Conservation (phyloP, 2,113 vertebrate species). For the Calcarius ornatus region DNA sequence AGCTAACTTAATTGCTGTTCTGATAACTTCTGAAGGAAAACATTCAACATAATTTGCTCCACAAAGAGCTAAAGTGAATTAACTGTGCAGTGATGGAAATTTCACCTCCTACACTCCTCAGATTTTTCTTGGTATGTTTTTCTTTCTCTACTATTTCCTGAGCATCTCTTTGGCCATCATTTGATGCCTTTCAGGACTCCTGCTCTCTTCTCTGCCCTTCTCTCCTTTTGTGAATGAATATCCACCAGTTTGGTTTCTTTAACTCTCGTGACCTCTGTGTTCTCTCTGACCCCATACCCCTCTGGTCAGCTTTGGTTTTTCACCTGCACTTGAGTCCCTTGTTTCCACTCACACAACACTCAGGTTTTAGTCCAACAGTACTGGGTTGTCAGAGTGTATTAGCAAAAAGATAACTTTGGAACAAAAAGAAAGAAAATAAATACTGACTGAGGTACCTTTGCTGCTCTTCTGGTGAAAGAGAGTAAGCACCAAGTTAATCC, state of each 20-base stretch:
- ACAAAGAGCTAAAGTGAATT: not conserved
- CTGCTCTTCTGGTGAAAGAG: not conserved
- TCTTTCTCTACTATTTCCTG: not conserved
- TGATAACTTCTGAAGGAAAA: not conserved
- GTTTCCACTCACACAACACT: not conserved
- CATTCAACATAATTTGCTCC: not conserved
- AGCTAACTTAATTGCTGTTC: not conserved
- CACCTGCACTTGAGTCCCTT: not conserved
- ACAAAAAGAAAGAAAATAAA: not conserved
- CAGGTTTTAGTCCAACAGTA: not conserved
- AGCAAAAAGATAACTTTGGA: not conserved
- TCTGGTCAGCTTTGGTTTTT: not conserved
- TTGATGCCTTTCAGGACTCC: not conserved
- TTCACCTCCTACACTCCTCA: not conserved
- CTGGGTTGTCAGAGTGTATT: not conserved
- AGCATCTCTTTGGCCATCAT: not conserved
- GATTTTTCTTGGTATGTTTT: not conserved
- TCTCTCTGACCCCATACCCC: not conserved
- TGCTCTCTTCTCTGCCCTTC: not conserved
- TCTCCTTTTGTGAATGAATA: not conserved
- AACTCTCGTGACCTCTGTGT: not conserved
- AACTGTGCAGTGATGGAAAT: not conserved
- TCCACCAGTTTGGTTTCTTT: not conserved
- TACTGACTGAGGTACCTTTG: not conserved
- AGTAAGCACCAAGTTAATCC: not conserved